Evolutionary conservation across 2,113 vertebrate species (phyloP), one percentile per base, ranked within the genome.

Genomic region (Fulica atra): DNA sequence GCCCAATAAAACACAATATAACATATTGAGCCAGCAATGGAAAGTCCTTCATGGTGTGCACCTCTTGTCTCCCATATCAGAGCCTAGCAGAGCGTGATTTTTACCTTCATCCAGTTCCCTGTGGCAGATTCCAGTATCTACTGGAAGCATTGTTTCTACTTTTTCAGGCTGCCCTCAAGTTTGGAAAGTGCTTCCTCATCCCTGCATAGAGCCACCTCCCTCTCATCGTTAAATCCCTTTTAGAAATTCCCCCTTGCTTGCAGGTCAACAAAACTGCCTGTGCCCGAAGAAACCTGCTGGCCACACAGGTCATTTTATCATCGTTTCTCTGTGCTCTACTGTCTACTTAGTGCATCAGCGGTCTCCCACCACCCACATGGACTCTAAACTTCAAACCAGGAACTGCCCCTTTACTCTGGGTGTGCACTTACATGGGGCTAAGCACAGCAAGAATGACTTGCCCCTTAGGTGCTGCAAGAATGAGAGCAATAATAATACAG

Each of bases 251-350:
- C 59, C 36, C 44, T 56, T 77, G 31, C 64, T 33, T 24, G 18
- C 51, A 79, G 0, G 0, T 13, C n/a, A 76, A 42, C 10, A 64
- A 68, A 82, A 46, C 44, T 42, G 3, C 3, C 42, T 23, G 38
- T 36, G 38, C 15, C 16, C 33, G 8, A 33, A 23, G 8, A 51
- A 89, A 71, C 21, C 46, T 7, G 3, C 44, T 40, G 54, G 33
- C 29, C 59, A 18, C 21, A 4, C 72, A 8, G 38, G 0, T 10
- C 19, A 3, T 0, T 7, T 18, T 16, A 11, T 42, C 3, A 1
- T 13, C 3, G 3, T 13, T 77, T 35, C 21, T 51, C 31, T 42
- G 33, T 40, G 64, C 46, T 77, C 44, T 26, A 0, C 21, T 56
- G 36, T 13, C 42, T 31, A 1, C 48, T 24, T 11, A 21, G 26